Conservation (phyloP, 2,113 vertebrate genomes). For the Casuarius casuarius region DNA sequence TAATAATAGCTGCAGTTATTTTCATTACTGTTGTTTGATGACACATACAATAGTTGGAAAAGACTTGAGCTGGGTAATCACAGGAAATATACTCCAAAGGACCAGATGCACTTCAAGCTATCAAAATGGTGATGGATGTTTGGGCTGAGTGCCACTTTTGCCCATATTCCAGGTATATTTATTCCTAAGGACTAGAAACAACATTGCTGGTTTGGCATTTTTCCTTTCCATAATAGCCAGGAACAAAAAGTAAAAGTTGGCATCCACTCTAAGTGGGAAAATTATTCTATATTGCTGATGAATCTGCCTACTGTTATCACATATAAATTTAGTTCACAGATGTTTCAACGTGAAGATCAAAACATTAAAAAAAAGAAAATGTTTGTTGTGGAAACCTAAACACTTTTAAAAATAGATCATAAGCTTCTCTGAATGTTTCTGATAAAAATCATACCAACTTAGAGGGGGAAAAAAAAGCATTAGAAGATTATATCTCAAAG, state of each 20-base stretch:
- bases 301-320: neutral
- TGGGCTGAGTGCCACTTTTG: slow-evolving; percentile 67
- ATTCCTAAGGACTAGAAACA: slow-evolving; percentile 50
- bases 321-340: slow-evolving; percentile 54
- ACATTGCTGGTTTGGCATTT: slow-evolving; percentile 33
- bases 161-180: slow-evolving; percentile 68
- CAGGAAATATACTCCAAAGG: slow-evolving; percentile 68
- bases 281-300: slow-evolving; percentile 36
- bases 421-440: neutral
- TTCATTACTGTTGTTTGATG: slow-evolving; percentile 75
- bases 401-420: neutral
- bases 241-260: slow-evolving; percentile 45
- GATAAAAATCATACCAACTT: neutral
- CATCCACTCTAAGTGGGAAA: slow-evolving; percentile 40
- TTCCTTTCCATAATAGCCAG: slow-evolving; percentile 26
- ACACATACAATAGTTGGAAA: slow-evolving; percentile 67
- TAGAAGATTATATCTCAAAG: neutral
- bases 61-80: slow-evolving; percentile 72
- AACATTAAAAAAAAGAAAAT: slow-evolving; percentile 16
- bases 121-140: slow-evolving; percentile 64
- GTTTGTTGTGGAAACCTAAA: slow-evolving; percentile 37
- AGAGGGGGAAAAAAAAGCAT: neutral
- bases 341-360: slow-evolving; percentile 59
- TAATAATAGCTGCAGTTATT: slow-evolving; percentile 76
- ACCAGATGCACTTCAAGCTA: slow-evolving; percentile 73